Percentiles rank a stretch among this genome's conserved stretches.
Evolutionary conservation across 2,888 invertebrate species (phyloP).

Genomic region (Epinotia bilunana): DNA sequence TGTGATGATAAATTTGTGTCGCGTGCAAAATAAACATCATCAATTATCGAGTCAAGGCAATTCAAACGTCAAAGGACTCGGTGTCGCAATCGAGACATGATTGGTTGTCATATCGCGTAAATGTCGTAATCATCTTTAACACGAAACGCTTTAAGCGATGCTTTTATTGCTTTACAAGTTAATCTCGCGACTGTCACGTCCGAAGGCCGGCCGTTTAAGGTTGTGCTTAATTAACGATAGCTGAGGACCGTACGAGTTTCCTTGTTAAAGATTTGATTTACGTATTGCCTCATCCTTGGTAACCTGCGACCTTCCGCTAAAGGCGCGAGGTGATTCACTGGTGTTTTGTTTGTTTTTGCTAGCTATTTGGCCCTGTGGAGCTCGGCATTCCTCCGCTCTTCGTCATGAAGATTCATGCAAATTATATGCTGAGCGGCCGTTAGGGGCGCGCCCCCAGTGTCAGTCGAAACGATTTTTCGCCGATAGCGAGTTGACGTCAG

Average conservation of each 20-base stretch:
- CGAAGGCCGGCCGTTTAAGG: constrained; percentile 70
- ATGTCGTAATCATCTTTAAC: constrained; percentile 47
- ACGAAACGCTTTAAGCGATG: constrained; percentile 49
- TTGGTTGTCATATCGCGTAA: constrained; percentile 44
- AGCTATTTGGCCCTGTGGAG: constrained; percentile 47
- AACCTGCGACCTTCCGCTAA: constrained; percentile 73
- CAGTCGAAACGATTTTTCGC: constrained; percentile 53
- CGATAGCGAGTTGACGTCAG: neutral
- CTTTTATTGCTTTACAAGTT: constrained; percentile 62
- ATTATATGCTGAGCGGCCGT: constrained; percentile 70
- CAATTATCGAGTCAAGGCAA: constrained; percentile 47
- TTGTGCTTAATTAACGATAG: constrained; percentile 71
- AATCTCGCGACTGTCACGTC: constrained; percentile 63
- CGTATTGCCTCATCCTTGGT: constrained; percentile 67
- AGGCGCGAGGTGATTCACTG: constrained; percentile 70
- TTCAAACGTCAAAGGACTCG: constrained; percentile 44
- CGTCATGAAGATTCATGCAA: constrained; percentile 74
- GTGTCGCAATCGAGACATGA: constrained; percentile 30
- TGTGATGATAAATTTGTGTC: constrained; percentile 32
- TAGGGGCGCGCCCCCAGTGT: constrained; percentile 58
- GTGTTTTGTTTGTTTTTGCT: constrained; percentile 58
- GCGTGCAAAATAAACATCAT: constrained; percentile 40
- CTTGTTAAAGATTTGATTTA: constrained; percentile 73
- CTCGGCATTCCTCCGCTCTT: constrained; percentile 66
- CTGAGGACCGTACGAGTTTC: constrained; percentile 58